phyloP scores from a whole-genome alignment of 2,888 invertebrate genomes.

The Amiota minor region DNA sequence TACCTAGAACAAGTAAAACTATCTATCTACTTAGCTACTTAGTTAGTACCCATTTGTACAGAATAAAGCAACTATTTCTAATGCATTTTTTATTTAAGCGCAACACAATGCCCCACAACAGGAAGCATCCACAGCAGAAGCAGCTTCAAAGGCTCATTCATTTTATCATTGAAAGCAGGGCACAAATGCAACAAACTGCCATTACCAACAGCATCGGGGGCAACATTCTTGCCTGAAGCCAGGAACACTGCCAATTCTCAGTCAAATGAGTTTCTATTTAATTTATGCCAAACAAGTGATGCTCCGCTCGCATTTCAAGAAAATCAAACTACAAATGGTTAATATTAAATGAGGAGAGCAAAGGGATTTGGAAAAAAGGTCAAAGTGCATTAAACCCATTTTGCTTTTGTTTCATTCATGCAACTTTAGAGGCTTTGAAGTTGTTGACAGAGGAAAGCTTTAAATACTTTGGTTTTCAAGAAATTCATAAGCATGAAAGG shows the following conservation, averaged over 20 bases:
- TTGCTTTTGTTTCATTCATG: too few relatives aligned
- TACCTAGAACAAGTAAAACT: neutral
- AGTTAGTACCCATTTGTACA: neutral
- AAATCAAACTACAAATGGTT: neutral
- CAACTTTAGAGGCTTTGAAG: too few relatives aligned
- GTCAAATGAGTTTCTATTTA: conserved; percentile 30
- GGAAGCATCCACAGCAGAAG: neutral
- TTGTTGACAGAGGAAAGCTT: too few relatives aligned
- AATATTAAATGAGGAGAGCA: neutral
- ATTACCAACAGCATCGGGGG: neutral
- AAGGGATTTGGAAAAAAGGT: conserved; percentile 13
- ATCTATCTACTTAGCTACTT: neutral
- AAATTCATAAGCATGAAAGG: too few relatives aligned
- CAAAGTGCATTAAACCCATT: conserved; percentile 18
- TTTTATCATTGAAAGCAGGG: neutral
- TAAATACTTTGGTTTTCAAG: too few relatives aligned
- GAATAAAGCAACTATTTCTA: conserved; percentile 17
- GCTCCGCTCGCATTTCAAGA: neutral
- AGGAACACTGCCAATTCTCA: neutral
- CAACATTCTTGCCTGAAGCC: conserved; percentile 1
- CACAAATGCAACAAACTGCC: conserved; percentile 12
- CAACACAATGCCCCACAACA: neutral
- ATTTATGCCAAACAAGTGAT: conserved; percentile 28
- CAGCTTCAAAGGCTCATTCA: neutral
- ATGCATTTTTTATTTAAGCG: conserved; percentile 23